These are phyloP conservation scores for Psittacula derbiana DNA, from an alignment of 2,797 vertebrate genomes.

Conservation along the genomic window DNA sequence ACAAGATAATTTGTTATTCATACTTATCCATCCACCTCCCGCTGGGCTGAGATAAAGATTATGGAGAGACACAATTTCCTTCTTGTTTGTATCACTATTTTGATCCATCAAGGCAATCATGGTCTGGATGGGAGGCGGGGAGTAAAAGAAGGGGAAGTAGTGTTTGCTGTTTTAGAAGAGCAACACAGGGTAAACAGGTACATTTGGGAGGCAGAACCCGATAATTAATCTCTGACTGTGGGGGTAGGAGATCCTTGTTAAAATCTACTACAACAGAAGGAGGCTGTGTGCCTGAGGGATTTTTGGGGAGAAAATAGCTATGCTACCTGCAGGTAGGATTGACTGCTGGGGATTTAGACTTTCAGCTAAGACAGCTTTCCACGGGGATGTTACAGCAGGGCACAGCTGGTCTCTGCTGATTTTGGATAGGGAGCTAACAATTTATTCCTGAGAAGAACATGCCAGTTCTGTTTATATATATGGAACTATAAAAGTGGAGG, in stretches of 20 bases:
- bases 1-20: conserved; percentile 82
- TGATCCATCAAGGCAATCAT: conserved; percentile 69
- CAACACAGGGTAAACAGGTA: conserved; percentile 63
- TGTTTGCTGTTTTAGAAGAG: conserved; percentile 74
- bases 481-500: neutral
- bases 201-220: conserved; percentile 43
- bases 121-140: neutral
- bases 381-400: neutral
- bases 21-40: conserved; percentile 71
- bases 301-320: neutral
- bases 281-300: neutral
- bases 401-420: neutral
- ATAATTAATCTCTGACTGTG: conserved; percentile 79
- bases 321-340: conserved; percentile 33
- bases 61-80: conserved; percentile 70
- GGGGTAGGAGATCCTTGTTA: conserved; percentile 46
- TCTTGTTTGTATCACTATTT: conserved; percentile 69
- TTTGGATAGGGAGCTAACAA: neutral
- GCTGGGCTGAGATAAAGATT: conserved; percentile 64
- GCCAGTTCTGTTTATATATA: neutral
- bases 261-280: conserved; percentile 33
- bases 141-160: neutral
- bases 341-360: neutral
- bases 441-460: neutral
- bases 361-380: neutral